A percentile compares a stretch with the other conserved stretches of the same genome.
These are phyloP conservation scores for Polyommatus iphigenia DNA, from an alignment of 2,888 invertebrate genomes.

Conservation along the genomic window DNA sequence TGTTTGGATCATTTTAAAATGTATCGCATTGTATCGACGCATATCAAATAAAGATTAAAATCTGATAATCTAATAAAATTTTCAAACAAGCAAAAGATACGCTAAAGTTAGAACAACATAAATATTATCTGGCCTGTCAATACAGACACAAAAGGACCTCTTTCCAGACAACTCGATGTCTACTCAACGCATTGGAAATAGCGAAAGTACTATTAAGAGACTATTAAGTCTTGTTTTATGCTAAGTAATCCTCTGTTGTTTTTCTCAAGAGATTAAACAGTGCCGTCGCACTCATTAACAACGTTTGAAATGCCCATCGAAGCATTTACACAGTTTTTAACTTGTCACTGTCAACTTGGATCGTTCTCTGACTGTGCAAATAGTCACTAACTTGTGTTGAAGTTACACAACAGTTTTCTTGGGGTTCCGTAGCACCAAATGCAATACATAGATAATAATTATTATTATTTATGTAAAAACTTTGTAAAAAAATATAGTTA, in stretches of 20 bases:
- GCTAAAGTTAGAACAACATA: too few relatives aligned
- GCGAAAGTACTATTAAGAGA: neutral
- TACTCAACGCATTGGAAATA: neutral
- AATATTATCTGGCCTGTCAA: neutral
- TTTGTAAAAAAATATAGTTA: too few relatives aligned
- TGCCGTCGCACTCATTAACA: constrained; percentile 22
- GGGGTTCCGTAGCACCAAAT: neutral
- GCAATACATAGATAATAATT: neutral
- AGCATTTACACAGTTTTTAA: constrained; percentile 28
- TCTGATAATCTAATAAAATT: too few relatives aligned
- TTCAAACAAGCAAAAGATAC: too few relatives aligned
- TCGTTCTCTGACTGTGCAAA: constrained; percentile 20
- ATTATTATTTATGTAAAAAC: too few relatives aligned
- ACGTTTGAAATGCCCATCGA: constrained; percentile 28
- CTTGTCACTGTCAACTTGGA: constrained; percentile 30
- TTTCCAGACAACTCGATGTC: neutral
- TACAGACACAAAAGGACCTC: neutral
- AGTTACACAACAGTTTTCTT: constrained; percentile 9
- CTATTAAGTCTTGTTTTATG: constrained; percentile 20
- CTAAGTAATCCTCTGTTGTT: constrained; percentile 16
- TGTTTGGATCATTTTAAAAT: too few relatives aligned
- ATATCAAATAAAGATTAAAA: too few relatives aligned
- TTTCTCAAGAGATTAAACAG: constrained; percentile 30
- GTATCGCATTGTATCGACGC: too few relatives aligned
- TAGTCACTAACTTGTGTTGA: constrained; percentile 22